Base-by-base conservation (phyloP, 2,113 vertebrate species). In the Polyodon spathula region DNA sequence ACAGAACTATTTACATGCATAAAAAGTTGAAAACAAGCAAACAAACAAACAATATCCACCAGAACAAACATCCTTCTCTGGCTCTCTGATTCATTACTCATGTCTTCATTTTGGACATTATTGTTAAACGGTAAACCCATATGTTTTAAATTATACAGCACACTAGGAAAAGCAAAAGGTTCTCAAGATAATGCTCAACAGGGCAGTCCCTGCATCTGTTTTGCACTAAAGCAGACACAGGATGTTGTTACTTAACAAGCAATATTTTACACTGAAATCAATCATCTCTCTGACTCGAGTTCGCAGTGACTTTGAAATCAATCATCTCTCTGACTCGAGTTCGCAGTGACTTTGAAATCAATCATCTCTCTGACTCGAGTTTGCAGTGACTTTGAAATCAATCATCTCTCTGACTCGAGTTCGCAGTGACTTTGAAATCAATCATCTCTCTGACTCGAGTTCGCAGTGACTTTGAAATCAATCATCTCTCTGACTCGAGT, bases 221-320 rank as follows among this genome's bases (percentile, higher is more conserved):
- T 73, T 82, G 81, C 86, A 84, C 86, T 90, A 88, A 78, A 77
- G 57, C 62, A 73, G 71, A 77, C 76, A 80, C 82, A 86, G 88
- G 89, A 92, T 87, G 81, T 84, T 84, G 78, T 87, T 88, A 89
- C 86, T 89, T 87, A 86, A 84, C 79, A 80, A 84, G 80, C 84
- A 86, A 89, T 86, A 89, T 86, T 91, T 91, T 88, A 78, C 84
- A 76, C 77, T 70, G 77, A 90, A 91, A 91, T 90, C 83, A 88
- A 88, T 92, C 86, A 88, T 88, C 80, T 64, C 76, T 66, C 74
- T 84, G 79, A 85, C 80, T 65, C 68, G 79, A 82, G 69, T 63
- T 73, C 68, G 70, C 81, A 81, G 80, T 81, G 82, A 79, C 76
- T 80, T 58, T 58, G 77, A 90, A 91, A 91, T 90, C 83, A 88